Evolutionary conservation across 2,888 invertebrate genomes (phyloP).

Genomic region (Candidula unifasciata): DNA sequence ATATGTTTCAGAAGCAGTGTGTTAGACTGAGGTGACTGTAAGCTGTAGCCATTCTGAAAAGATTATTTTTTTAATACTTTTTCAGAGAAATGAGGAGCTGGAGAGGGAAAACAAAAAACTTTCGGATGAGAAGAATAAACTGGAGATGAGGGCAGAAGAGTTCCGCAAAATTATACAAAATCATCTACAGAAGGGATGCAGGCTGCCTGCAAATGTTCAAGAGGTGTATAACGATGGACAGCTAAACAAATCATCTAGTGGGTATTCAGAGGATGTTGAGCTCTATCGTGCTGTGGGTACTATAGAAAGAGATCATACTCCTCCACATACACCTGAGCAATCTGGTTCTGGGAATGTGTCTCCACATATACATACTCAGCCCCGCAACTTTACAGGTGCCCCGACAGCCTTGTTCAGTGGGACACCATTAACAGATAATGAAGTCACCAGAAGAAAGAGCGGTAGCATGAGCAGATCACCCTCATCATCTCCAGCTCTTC

Average conservation of each 20-base stretch:
- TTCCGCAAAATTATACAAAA: background rate
- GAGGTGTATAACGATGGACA: background rate
- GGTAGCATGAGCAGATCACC: constrained; percentile 12
- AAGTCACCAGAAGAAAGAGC: background rate
- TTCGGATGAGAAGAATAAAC: constrained; percentile 15
- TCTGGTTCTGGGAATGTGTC: background rate
- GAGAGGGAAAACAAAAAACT: constrained; percentile 35
- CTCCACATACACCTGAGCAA: constrained; percentile 28
- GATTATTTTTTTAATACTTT: background rate
- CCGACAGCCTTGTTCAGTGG: constrained; percentile 33
- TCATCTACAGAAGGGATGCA: constrained; percentile 15
- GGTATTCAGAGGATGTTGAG: background rate
- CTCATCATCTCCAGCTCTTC: constrained; percentile 21
- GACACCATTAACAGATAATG: background rate
- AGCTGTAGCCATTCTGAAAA: too few species aligned
- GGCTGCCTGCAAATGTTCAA: constrained; percentile 19
- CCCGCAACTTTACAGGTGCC: background rate
- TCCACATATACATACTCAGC: background rate
- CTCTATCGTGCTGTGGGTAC: constrained; percentile 23
- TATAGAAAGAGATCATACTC: constrained; percentile 9
- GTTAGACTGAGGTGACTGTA: too few species aligned
- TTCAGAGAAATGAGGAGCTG: constrained; percentile 29
- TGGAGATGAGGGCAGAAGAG: background rate
- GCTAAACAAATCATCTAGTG: background rate
- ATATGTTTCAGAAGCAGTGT: too few species aligned